Conservation (phyloP, 2,888 invertebrate genomes). For the Eupithecia inturbata region DNA sequence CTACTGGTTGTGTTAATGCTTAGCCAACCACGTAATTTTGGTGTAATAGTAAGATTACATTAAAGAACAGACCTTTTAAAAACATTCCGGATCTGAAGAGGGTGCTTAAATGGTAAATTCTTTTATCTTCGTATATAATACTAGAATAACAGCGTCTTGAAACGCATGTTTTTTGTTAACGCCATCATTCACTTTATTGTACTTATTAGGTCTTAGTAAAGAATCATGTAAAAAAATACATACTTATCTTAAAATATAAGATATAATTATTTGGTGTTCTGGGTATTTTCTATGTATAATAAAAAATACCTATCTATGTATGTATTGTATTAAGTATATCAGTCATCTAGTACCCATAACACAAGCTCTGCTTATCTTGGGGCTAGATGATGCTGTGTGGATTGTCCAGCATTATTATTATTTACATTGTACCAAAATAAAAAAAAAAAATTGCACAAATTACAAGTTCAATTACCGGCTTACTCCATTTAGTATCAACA, state of each 20-base stretch:
- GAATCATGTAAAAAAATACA: too few relatives aligned
- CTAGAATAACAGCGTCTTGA: background rate
- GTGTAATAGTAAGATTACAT: conserved; percentile 27
- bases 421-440: too few relatives aligned
- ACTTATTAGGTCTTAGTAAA: background rate
- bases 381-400: too few relatives aligned
- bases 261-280: too few relatives aligned
- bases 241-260: too few relatives aligned
- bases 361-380: too few relatives aligned
- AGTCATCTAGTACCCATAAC: too few relatives aligned
- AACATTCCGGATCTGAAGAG: conserved; percentile 21
- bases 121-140: background rate
- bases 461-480: conserved; percentile 1
- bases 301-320: too few relatives aligned
- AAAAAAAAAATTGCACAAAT: background rate
- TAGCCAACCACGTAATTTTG: conserved; percentile 47
- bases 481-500: conserved; percentile 1
- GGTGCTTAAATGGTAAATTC: conserved; percentile 5
- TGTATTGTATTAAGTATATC: too few relatives aligned
- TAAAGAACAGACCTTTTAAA: conserved; percentile 26
- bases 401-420: too few relatives aligned
- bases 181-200: background rate
- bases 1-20: conserved; percentile 44
- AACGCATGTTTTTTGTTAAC: background rate
- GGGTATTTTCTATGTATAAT: too few relatives aligned